Evolutionary conservation across 2,888 invertebrate species (phyloP).

Genomic region (Dynastes tityus): DNA sequence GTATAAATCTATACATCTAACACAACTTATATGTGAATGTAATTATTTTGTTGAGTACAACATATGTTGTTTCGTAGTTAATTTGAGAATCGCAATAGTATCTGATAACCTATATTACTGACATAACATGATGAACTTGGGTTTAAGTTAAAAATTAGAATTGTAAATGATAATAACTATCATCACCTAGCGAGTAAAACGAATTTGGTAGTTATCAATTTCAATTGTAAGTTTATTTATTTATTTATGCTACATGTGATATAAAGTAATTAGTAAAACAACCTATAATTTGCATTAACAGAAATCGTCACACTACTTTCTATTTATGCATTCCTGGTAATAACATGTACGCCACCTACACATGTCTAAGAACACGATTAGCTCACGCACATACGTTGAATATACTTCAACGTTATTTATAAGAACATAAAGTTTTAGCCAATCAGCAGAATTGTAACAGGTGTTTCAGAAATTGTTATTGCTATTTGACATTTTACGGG

Average conservation of each 20-base stretch:
- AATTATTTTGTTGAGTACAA: too few species aligned
- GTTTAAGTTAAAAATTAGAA: too few species aligned
- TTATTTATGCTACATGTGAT: neutral
- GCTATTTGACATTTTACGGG: slow-evolving; percentile 54
- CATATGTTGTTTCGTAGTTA: too few species aligned
- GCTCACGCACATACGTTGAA: neutral
- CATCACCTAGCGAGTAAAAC: too few species aligned
- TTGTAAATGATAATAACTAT: too few species aligned
- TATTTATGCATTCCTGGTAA: slow-evolving; percentile 66
- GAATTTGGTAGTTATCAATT: neutral
- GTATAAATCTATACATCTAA: too few species aligned
- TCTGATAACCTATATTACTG: too few species aligned
- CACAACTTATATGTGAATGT: too few species aligned
- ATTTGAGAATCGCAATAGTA: too few species aligned
- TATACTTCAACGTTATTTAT: slow-evolving; percentile 38
- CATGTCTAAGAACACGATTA: slow-evolving; percentile 48
- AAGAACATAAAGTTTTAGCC: slow-evolving; percentile 54
- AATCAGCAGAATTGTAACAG: slow-evolving; percentile 62
- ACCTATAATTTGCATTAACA: slow-evolving; percentile 3
- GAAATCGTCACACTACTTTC: slow-evolving; percentile 61
- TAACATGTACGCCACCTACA: slow-evolving; percentile 66
- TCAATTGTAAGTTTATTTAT: neutral
- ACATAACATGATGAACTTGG: too few species aligned
- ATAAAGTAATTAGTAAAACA: slow-evolving; percentile 7
- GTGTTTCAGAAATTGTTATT: slow-evolving; percentile 64